Base-by-base conservation (phyloP, 2,797 vertebrate species). In the Morus bassanus region DNA sequence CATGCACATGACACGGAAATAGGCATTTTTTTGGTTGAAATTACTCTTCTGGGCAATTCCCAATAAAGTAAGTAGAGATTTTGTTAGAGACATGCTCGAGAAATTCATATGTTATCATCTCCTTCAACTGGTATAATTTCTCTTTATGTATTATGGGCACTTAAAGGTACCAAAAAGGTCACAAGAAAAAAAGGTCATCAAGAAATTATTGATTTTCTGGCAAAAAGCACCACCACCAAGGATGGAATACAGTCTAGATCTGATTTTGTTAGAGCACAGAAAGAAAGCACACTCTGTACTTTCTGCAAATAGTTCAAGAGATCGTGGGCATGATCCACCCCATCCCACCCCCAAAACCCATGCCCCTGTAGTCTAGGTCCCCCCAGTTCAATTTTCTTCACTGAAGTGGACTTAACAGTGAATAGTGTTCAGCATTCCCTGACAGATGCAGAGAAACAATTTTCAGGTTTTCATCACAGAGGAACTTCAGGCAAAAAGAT, bases 241-340 rank as follows among this genome's bases (percentile, higher is more conserved):
- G 53, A n/a, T 33, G 27, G 30, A 80, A 54, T 37, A 25, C 13
- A 35, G n/a, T 50, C 59, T 27, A 45, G 6, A 85, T 10, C 18
- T 48, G n/a, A 18, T 64, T 73, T 57, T 46, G 24, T 22, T n/a
- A 39, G 45, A 59, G 37, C 18, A 48, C 7, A 25, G 23, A 35
- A 39, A 56, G 59, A 6, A 85, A 82, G 27, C 18, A 11, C 28
- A 8, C 13, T 2, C 27, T 6, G 2, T 46, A 6, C 68, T 13
- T 67, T 43, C 56, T 48, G 24, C 9, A 6, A 59, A 15, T 3
- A 76, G 30, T 63, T 83, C n/a, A 18, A 45, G 57, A 83, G n/a
- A 12, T 68, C 48, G 21, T 2, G 21, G n/a, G 9, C 1, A 6
- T 15, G 35, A 67, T 45, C 41, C 0, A 1, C 15, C 8, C 13